Evolutionary conservation across 2,113 vertebrate species (phyloP), one percentile per base, ranked within the genome.

Genomic region (Oxyura jamaicensis): DNA sequence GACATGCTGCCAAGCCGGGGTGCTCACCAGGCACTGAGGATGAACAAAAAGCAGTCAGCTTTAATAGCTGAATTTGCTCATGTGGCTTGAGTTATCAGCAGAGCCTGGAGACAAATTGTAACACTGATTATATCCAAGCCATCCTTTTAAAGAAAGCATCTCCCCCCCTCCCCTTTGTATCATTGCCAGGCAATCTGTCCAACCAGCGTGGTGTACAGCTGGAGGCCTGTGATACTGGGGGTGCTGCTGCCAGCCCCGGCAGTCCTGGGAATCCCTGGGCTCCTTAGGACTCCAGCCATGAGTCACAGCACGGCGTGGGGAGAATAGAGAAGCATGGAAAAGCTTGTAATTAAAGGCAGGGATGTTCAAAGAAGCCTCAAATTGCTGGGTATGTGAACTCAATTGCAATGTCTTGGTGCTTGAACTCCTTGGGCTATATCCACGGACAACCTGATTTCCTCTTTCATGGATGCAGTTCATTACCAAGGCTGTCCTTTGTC

Each of bases 1-100:
- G n/a, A 8, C 10, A 8, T 3, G 5, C 5, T 48, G n/a, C 22
- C 8, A 1, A 1, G 1, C 11, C 7, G 28, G 16, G 36, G 12
- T 35, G 33, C 31, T 71, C 80, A 62, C 4, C 44, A 56, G 58
- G 20, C 25, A 46, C 58, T 7, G 90, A 85, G 31, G 11, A 39
- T 35, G 60, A 83, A 31, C 6, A 18, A 77, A 46, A 39, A 60
- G 8, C 15, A 56, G 67, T 13, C 35, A 39, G 28, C 10, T 31
- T 31, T 17, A 18, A 8, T 1, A 53, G 19, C 2, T 68, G 46
- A 39, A 12, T 75, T 85, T 74, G 20, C 17, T 84, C 5, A 3
- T 1, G 3, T 55, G 52, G 4, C 13, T 48, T 41, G 29, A n/a
- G 12, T 79, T 39, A 53, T 19, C 8, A 14, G 13, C 1, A 4